Percentiles rank a stretch among this genome's conserved stretches.
phyloP scores from a whole-genome alignment of 2,113 vertebrate species.

The Daubentonia madagascariensis region DNA sequence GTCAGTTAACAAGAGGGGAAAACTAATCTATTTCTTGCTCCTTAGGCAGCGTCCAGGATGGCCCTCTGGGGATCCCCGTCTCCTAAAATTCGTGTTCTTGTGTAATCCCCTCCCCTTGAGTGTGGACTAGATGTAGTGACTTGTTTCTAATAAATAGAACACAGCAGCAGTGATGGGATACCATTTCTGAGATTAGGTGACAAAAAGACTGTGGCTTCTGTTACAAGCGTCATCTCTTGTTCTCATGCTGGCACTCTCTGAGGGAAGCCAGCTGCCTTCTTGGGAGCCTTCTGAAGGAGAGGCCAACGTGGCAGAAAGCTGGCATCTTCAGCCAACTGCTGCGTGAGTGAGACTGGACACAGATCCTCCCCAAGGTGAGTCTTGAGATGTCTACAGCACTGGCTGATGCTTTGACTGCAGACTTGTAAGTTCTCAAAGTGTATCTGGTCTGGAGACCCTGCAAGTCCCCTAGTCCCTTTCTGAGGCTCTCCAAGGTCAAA shows the following conservation, averaged over 20 bases:
- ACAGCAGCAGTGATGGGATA: neutral
- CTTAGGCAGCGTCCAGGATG: neutral
- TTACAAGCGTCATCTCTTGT: neutral
- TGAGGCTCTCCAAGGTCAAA: neutral
- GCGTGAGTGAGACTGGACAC: neutral
- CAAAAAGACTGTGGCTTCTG: neutral
- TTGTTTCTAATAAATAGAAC: neutral
- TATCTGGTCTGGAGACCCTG: neutral
- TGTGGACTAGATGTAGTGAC: neutral
- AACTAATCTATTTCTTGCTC: neutral
- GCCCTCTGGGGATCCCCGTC: neutral
- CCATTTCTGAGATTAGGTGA: neutral
- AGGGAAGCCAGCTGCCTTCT: neutral
- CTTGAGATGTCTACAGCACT: neutral
- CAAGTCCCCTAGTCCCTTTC: neutral
- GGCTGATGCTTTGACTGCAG: neutral
- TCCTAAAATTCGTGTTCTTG: neutral
- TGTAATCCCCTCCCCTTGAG: too few species aligned
- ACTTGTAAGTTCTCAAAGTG: neutral
- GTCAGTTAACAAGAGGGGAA: neutral
- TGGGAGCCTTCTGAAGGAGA: neutral
- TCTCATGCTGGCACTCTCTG: neutral
- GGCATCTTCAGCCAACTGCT: neutral
- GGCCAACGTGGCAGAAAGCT: neutral
- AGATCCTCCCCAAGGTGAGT: neutral